Evolutionary conservation across 2,888 invertebrate genomes (phyloP), one percentile per base, ranked within the genome.

Genomic region (Timema cristinae): DNA sequence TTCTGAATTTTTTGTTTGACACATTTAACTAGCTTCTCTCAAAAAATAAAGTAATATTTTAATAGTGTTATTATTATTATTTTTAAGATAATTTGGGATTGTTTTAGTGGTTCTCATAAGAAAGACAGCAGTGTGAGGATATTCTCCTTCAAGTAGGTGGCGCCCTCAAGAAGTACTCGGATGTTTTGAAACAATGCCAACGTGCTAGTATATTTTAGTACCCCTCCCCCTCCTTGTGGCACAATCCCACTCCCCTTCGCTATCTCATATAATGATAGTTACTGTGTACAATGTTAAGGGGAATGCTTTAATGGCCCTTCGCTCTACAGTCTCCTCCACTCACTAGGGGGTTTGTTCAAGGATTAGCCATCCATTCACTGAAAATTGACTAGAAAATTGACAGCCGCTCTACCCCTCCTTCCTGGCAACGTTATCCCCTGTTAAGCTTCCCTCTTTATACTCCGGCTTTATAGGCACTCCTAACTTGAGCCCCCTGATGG

Each of bases 371-470:
- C 76, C 75, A 76, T 80, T 80, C 79, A 79, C 80, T 81, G 80
- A 81, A 81, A 81, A 81, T 82, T 81, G 82, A 81, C 80, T 81
- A 81, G 81, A 81, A 81, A 82, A 82, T 81, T 80, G 79, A 80
- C 75, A 75, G 75, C 56, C 72, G 70, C 73, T 72, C 70, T 50
- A 56, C 71, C 70, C 71, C 56, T 15, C 47, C 15, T 49, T 56
- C n/a, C 67, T 32, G 51, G 11, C 6, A 48, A 52, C 68, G 52
- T 51, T 52, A 68, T 47, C 68, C 54, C 51, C 51, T 47, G 68
- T 54, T 52, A 51, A 68, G 48, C 68, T 68, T 32, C 68, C 54
- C 68, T 54, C 68, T 66, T 66, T 66, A 70, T 66, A n/a, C 66
- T 16, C 70, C 52, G 66, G 70, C 70, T 70, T 66, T 66, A 70